Conservation (phyloP, 2,888 invertebrate species). For the Harmothoe impar region DNA sequence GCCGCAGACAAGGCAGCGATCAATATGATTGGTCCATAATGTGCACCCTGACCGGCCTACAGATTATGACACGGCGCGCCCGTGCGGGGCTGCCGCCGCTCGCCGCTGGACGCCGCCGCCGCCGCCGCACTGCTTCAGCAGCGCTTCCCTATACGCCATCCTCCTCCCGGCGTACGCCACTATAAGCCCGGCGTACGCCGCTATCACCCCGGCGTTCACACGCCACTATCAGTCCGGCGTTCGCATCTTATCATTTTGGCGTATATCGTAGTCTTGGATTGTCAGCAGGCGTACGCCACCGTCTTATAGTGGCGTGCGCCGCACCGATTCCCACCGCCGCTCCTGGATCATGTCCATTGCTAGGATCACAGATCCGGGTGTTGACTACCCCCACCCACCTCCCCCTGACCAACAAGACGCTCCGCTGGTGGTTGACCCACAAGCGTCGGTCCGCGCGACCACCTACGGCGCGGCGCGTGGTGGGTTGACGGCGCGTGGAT, state of each 20-base stretch:
- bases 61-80: constrained; percentile 37
- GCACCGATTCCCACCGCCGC: not conserved
- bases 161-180: not conserved
- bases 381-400: not conserved
- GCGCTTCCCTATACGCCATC: not conserved
- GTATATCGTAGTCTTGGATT: too few species aligned
- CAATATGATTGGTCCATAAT: constrained; percentile 62
- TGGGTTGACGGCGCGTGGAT: not conserved
- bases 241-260: too few species aligned
- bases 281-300: too few species aligned
- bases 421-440: not conserved
- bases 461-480: not conserved
- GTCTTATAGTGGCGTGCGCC: not conserved
- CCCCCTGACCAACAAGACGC: not conserved
- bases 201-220: not conserved
- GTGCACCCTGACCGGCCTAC: constrained; percentile 58
- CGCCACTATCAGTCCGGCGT: too few species aligned
- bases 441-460: not conserved
- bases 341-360: constrained; percentile 29
- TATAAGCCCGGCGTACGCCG: not conserved
- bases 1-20: constrained; percentile 50
- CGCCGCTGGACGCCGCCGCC: not conserved
- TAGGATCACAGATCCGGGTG: constrained; percentile 46
- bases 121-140: not conserved
- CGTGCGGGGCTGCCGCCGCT: not conserved